A percentile compares a stretch with the other conserved stretches of the same genome.
phyloP scores from a whole-genome alignment of 2,113 vertebrate genomes.

The Siphamia tubifer region DNA sequence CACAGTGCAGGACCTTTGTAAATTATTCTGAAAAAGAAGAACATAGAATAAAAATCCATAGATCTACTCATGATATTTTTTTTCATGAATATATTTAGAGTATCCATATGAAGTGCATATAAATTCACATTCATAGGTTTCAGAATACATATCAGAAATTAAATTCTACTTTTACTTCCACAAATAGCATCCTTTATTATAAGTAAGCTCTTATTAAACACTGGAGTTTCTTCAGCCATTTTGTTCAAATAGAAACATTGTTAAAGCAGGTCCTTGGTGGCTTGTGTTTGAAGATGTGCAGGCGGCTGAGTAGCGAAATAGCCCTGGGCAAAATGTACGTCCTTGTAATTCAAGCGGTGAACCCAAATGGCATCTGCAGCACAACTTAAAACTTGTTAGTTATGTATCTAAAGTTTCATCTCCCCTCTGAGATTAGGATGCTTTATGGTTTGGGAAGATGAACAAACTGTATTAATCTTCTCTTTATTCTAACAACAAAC shows the following conservation, averaged over 20 bases:
- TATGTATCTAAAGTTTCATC: constrained; percentile 7
- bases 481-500: not conserved
- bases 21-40: no score
- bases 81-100: no score
- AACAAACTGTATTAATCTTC: constrained; percentile 20
- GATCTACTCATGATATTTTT: no score
- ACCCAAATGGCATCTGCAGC: constrained; percentile 16
- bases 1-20: no score
- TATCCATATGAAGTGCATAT: no score
- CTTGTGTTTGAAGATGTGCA: constrained; percentile 15
- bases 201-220: not conserved
- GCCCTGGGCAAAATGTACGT: constrained; percentile 21
- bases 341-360: constrained; percentile 21
- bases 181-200: not conserved
- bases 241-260: not conserved
- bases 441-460: constrained; percentile 8
- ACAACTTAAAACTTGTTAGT: not conserved
- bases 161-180: not conserved
- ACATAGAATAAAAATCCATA: no score
- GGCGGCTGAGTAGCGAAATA: not conserved
- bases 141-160: not conserved
- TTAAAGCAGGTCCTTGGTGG: not conserved
- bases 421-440: not conserved
- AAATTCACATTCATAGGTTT: no score
- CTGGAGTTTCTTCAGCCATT: not conserved